Evolutionary conservation across 2,797 vertebrate species (phyloP).

Genomic region (Brachyalestes nurse): DNA sequence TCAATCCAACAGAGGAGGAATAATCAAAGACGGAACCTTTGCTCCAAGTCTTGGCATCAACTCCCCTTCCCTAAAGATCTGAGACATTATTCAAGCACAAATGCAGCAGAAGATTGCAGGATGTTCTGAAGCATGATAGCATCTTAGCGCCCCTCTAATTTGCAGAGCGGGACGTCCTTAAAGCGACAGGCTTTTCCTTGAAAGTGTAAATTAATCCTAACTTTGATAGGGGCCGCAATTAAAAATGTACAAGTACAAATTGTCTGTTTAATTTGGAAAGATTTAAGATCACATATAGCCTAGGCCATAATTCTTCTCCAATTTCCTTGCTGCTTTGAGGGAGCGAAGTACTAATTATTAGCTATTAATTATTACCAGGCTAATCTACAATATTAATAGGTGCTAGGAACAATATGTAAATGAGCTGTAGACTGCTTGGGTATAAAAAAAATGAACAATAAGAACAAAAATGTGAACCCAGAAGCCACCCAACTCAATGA

Average conservation of each 20-base stretch:
- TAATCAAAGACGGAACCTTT: slow-evolving; percentile 22
- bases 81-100: neutral
- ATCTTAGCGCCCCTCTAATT: neutral
- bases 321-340: slow-evolving; percentile 30
- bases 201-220: slow-evolving; percentile 37
- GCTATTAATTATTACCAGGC: slow-evolving; percentile 38
- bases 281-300: slow-evolving; percentile 27
- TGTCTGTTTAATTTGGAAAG: slow-evolving; percentile 31
- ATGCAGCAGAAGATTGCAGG: neutral
- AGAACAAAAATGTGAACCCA: neutral
- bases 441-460: neutral
- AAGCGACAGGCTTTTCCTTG: slow-evolving; percentile 5
- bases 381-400: slow-evolving; percentile 48
- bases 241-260: slow-evolving; percentile 46
- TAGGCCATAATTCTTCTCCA: slow-evolving; percentile 8
- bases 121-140: slow-evolving; percentile 6
- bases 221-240: slow-evolving; percentile 20
- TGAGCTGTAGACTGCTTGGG: neutral
- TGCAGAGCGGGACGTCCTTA: neutral
- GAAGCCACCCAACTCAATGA: neutral
- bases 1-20: slow-evolving; percentile 27
- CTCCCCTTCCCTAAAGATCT: neutral
- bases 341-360: slow-evolving; percentile 53
- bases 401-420: slow-evolving; percentile 52
- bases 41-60: neutral